Evolutionary conservation across 2,888 invertebrate genomes (phyloP), one percentile per base, ranked within the genome.

Genomic region (Athetis lepigone): DNA sequence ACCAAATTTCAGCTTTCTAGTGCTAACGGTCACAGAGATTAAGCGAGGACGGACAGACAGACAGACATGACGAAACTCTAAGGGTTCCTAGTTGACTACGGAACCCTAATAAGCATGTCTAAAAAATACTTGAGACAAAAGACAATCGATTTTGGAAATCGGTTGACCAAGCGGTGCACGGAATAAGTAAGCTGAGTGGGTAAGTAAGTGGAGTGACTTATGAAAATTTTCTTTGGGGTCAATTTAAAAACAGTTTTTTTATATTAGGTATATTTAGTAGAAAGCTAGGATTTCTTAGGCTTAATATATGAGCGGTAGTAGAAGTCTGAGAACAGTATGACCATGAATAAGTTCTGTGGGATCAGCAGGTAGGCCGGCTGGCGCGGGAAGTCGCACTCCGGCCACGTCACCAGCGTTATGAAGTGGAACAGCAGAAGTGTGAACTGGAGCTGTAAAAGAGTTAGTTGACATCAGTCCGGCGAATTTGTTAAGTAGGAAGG

Each of bases 341-440:
- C 90, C 96, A 97, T 96, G 80, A 97, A 96, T 0, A 96, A 74
- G 85, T 96, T 96, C 83, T 97, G 97, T 0, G 96, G 96, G 19
- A 97, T 90, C 27, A 96, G 87, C 6, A 96, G 74, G 56, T 93
- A 92, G 0, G 95, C 91, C 0, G 95, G 92, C 81, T 93, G 88
- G 39, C 89, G 90, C 1, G 97, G 96, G 83, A 93, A 96, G 0
- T 81, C 84, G 81, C 97, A 97, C 27, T 95, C 91, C 0, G 90
- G 77, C 21, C 85, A 79, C 61, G 94, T 79, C 4, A 89, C 70
- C 49, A 96, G 69, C 51, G 91, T 82, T 0, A 89, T 58, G 82
- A 94, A 95, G 88, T 97, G 96, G 0, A 96, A 13, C 1, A 96
- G 82, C 16, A 97, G 87, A 7, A 96, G 72, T 2, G 95, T 87